Evolutionary conservation across 2,797 vertebrate genomes (phyloP).

Genomic region (Eulemur albifrons): DNA sequence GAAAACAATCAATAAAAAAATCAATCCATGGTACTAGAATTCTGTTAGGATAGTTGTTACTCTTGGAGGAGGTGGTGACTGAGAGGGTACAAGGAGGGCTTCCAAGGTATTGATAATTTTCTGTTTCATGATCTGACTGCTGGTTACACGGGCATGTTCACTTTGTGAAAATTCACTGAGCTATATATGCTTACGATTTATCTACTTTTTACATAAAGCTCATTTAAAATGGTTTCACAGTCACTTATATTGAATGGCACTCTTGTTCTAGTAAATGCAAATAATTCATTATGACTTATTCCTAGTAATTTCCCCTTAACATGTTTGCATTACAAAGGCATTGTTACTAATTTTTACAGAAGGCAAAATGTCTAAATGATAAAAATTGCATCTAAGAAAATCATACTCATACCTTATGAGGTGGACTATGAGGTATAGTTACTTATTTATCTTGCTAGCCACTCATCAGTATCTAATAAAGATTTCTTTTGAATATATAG

Average conservation of each 20-base stretch:
- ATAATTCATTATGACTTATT: background rate
- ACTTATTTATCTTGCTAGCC: background rate
- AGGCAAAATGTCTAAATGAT: background rate
- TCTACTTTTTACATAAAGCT: background rate
- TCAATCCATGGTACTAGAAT: background rate
- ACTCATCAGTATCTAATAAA: background rate
- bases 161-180: background rate
- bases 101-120: background rate
- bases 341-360: background rate
- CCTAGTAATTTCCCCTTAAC: background rate
- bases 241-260: background rate
- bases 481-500: background rate
- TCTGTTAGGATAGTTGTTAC: background rate
- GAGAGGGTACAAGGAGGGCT: background rate
- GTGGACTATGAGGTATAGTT: background rate
- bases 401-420: background rate
- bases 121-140: background rate
- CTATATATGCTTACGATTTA: background rate
- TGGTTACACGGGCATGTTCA: background rate
- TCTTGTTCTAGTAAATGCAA: background rate
- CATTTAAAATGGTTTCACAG: background rate
- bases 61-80: background rate
- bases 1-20: background rate
- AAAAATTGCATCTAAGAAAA: background rate
- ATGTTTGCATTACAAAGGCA: background rate